phyloP scores from a whole-genome alignment of 2,888 invertebrate genomes.

The Philereme transversata region DNA sequence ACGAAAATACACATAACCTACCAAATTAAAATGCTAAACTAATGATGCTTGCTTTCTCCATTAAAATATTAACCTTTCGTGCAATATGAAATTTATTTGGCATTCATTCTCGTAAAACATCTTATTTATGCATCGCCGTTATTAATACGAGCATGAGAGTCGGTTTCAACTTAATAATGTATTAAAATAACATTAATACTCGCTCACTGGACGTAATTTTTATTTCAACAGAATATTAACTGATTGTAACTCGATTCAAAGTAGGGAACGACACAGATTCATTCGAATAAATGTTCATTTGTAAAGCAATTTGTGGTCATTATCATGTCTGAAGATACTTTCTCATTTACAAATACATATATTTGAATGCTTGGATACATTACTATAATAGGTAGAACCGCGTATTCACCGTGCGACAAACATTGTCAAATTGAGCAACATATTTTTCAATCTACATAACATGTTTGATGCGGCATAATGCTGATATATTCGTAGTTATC shows the following conservation, averaged over 20 bases:
- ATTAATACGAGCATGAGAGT: slow-evolving; percentile 64
- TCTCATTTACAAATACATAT: slow-evolving; percentile 2
- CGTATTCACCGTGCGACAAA: neutral
- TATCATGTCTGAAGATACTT: slow-evolving; percentile 10
- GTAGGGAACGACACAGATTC: slow-evolving; percentile 39
- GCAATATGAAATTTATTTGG: slow-evolving; percentile 64
- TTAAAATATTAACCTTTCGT: slow-evolving; percentile 28
- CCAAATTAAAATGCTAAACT: slow-evolving; percentile 20
- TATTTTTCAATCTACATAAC: too few relatives aligned
- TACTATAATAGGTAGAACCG: neutral
- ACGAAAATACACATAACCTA: too few relatives aligned
- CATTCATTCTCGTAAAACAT: slow-evolving; percentile 66
- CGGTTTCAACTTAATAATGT: slow-evolving; percentile 67
- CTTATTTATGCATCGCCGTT: slow-evolving; percentile 64
- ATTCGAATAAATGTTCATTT: slow-evolving; percentile 26
- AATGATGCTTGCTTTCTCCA: slow-evolving; percentile 47
- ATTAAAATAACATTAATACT: slow-evolving; percentile 68
- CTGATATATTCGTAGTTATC: too few relatives aligned
- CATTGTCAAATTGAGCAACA: neutral
- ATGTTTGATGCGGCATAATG: too few relatives aligned
- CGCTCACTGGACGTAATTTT: slow-evolving; percentile 54
- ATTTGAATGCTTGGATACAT: neutral
- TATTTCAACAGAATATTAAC: slow-evolving; percentile 55
- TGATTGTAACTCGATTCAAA: slow-evolving; percentile 49
- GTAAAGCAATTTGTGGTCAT: slow-evolving; percentile 34